Conservation (phyloP, 2,888 invertebrate species). For the Dysmachus trigonus region DNA sequence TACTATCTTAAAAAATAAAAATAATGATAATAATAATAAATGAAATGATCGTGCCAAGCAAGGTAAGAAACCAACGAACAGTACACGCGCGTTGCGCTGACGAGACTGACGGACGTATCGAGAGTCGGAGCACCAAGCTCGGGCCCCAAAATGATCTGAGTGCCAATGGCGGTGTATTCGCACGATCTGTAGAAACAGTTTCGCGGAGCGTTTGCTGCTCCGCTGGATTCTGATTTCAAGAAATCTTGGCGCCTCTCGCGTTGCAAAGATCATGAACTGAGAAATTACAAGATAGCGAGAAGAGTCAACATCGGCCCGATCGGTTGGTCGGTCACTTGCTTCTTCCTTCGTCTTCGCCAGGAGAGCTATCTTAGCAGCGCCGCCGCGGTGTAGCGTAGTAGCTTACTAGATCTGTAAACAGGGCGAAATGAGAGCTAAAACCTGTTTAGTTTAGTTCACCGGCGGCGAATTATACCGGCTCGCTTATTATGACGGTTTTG, state of each 20-base stretch:
- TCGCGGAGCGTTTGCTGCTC: constrained; percentile 12
- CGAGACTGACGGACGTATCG: constrained; percentile 54
- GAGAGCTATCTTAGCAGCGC: constrained; percentile 1
- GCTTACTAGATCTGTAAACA: constrained; percentile 16
- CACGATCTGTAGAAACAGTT: constrained; percentile 8
- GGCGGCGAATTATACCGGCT: constrained; percentile 33
- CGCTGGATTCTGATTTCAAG: constrained; percentile 18
- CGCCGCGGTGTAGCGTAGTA: not conserved
- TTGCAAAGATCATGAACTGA: constrained; percentile 18
- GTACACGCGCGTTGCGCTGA: constrained; percentile 59
- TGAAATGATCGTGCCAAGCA: constrained; percentile 14
- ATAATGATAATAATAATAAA: not conserved
- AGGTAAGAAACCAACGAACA: constrained; percentile 52
- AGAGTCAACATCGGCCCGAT: constrained; percentile 12
- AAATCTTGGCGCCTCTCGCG: constrained; percentile 38
- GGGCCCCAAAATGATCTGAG: constrained; percentile 55
- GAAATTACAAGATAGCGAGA: constrained; percentile 28
- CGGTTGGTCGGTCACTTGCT: not conserved
- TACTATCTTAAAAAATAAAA: not conserved
- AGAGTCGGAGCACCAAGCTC: constrained; percentile 53
- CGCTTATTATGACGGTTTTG: not conserved
- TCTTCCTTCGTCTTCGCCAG: not conserved
- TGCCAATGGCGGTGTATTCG: constrained; percentile 52
- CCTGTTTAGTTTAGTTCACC: constrained; percentile 33
- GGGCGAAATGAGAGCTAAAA: constrained; percentile 33